phyloP scores from a whole-genome alignment of 23 tunicate genomes.

The Ciona savignyi region DNA sequence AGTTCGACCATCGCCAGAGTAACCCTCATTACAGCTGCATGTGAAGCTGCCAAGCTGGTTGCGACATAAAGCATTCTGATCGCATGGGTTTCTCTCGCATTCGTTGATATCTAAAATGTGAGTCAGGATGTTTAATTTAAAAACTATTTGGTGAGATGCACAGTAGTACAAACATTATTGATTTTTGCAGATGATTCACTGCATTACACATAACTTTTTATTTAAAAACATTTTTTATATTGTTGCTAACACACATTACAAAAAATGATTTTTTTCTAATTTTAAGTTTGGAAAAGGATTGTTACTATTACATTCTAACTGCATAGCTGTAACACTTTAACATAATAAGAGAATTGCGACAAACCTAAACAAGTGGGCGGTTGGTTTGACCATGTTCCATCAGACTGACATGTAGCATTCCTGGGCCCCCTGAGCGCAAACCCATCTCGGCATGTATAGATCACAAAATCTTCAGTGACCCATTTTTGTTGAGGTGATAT shows the following conservation, averaged over 20 bases:
- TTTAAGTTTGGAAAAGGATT: no score
- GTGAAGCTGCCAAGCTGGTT: background rate
- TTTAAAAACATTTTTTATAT: no score
- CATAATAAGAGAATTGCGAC: no score
- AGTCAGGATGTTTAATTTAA: no score
- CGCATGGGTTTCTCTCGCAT: background rate
- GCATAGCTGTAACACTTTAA: no score
- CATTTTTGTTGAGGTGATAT: background rate
- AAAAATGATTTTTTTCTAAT: no score
- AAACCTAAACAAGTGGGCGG: background rate
- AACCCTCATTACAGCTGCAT: constrained; percentile 6
- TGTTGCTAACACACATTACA: no score
- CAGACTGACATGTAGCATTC: background rate
- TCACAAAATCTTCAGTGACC: background rate
- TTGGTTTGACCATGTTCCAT: constrained; percentile 5
- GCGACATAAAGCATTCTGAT: constrained; percentile 1
- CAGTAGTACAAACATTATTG: no score
- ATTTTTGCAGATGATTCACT: no score
- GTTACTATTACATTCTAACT: no score
- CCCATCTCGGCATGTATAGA: constrained; percentile 1
- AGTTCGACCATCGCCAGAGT: background rate
- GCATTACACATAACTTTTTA: no score
- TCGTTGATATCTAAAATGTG: constrained; percentile 1
- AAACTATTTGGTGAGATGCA: no score
- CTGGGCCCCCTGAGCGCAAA: background rate